Percentiles rank a stretch among this genome's conserved stretches.
phyloP scores from a whole-genome alignment of 2,888 invertebrate genomes.

The Thysanoteuthis rhombus region DNA sequence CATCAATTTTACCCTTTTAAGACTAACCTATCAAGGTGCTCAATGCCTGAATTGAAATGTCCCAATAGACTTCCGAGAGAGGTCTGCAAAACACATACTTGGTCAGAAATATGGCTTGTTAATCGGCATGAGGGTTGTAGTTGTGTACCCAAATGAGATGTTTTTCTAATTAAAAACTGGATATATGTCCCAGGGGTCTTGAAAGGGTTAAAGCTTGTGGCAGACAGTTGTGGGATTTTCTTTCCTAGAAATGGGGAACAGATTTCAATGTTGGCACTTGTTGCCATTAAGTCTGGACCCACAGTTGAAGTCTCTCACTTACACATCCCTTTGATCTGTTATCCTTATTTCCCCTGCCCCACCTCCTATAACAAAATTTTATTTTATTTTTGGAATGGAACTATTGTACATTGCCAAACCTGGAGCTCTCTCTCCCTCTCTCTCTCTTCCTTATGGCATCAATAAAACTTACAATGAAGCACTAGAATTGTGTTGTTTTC shows the following conservation, averaged over 20 bases:
- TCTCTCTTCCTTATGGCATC: not conserved
- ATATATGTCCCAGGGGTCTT: too few relatives aligned
- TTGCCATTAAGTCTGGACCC: not conserved
- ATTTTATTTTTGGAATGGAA: not conserved
- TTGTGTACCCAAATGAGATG: too few relatives aligned
- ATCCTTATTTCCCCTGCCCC: accelerated
- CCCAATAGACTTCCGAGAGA: too few relatives aligned
- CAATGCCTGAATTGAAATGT: too few relatives aligned
- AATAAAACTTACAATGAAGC: conserved; percentile 1
- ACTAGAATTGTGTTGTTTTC: conserved; percentile 12
- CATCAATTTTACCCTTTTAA: too few relatives aligned
- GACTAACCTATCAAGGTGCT: too few relatives aligned
- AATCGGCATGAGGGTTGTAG: too few relatives aligned
- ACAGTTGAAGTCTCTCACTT: not conserved
- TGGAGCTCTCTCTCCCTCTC: not conserved
- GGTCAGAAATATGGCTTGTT: too few relatives aligned
- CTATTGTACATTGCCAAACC: not conserved
- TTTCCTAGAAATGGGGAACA: not conserved
- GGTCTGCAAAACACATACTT: too few relatives aligned
- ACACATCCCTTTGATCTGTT: not conserved
- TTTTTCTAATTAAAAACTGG: too few relatives aligned
- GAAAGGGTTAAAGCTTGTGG: too few relatives aligned
- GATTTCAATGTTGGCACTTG: not conserved
- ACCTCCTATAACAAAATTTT: not conserved
- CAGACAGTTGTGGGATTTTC: not conserved